Evolutionary conservation across 1,140 invertebrate species (phyloP), one percentile per base, ranked within the genome.

Genomic region (Sitophilus oryzae): DNA sequence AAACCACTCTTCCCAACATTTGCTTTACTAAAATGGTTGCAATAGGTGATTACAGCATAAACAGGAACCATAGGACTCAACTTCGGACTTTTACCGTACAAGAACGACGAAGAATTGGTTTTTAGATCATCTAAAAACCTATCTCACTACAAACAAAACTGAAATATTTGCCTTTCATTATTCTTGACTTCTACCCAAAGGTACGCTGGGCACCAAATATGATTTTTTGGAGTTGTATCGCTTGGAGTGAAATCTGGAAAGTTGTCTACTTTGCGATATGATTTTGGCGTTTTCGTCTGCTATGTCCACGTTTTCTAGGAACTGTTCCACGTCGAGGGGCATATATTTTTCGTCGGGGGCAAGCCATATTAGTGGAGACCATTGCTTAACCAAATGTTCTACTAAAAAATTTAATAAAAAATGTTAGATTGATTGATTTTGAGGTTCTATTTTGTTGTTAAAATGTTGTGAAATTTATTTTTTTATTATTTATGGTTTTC

Each of bases 311-410:
- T 83, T 72, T 47, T 77, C 66, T 11, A 84, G 66, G 62, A 83
- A 83, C 51, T 81, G 76, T 37, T 80, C 74, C 9, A 82, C 80
- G 52, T 73, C 76, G 40, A 77, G 68, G 0, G 82, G 82, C 62
- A 82, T 71, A 54, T 80, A 83, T 69, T 76, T 76, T 68, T 84
- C 82, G 42, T 77, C 76, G 5, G 80, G 80, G 41, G 80, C 77
- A 22, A 83, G 68, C 78, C 79, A 82, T 19, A 84, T 75, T n/a
- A 83, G 66, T 3, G 82, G 82, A 1, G 82, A 76, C 81, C 81
- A 83, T 65, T 76, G 71, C 36, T 15, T 51, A 8, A 67, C 56
- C 40, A 67, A 52, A 25, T 54, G 18, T 56, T 61, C 59, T 38
- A 67, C 62, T 67, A 49, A 51, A 60, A 63, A n/a, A n/a, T n/a